Evolutionary conservation across 2,797 vertebrate genomes (phyloP), one percentile per base, ranked within the genome.

Genomic region (Crenichthys baileyi): DNA sequence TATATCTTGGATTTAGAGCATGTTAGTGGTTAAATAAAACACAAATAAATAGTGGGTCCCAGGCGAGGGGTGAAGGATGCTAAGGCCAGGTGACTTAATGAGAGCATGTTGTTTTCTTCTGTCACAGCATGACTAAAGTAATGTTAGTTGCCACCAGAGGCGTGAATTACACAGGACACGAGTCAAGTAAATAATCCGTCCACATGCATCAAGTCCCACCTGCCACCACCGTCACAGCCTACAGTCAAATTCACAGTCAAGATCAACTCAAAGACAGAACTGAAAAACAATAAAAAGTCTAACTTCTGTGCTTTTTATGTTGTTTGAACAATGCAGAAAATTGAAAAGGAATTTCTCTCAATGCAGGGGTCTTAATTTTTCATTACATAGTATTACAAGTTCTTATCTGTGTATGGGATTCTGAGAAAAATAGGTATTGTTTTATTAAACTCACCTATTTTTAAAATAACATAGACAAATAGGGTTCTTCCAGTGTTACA

Each of bases 41-140:
- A 51, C n/a, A 53, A 50, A 48, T 48, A n/a, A 55, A 58, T 36
- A 31, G 7, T 29, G 70, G 56, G 51, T 79, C 53, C 70, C 72
- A 72, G 55, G 81, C 41, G 29, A 46, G 7, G 53, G 39, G 48
- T 50, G 74, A 79, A 24, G 77, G 87, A 89, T 11, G 60, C 72
- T 90, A 13, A 91, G 71, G 41, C 36, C 81, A 83, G 73, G 79
- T 86, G 91, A 91, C 89, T 85, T 78, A 92, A 88, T 87, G 77
- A 82, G 91, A 90, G 79, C 82, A 78, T 50, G 76, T 65, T 90
- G 85, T 85, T 87, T 79, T 67, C 58, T 51, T 85, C 77, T 78
- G 80, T 82, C 79, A 80, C 80, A 70, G 80, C 70, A 76, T n/a
- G 79, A 77, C 31, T 44, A 20, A 77, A 83, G 80, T 71, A 79